Percentiles rank a stretch among this genome's conserved stretches.
These are phyloP conservation scores for Diachasmimorpha longicaudata DNA, from an alignment of 1,140 invertebrate species.

Conservation along the genomic window DNA sequence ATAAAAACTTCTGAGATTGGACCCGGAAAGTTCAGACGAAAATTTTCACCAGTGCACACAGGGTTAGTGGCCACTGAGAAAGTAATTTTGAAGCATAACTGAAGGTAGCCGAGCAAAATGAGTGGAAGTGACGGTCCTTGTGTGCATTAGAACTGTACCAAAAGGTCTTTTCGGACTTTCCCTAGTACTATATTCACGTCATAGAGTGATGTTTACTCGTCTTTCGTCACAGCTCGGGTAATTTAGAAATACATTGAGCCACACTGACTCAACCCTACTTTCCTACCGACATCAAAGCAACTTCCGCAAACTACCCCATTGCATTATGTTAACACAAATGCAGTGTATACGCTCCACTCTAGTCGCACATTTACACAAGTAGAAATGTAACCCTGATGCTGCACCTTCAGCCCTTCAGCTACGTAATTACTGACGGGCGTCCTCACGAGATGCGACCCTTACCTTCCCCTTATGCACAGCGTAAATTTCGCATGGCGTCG, in stretches of 20 bases:
- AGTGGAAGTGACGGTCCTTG: not conserved
- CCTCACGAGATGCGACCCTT: not conserved
- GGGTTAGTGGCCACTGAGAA: not conserved
- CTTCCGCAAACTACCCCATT: not conserved
- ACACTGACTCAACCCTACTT: not conserved
- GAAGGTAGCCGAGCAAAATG: not conserved
- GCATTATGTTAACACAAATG: constrained; percentile 24
- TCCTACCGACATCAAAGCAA: constrained; percentile 14
- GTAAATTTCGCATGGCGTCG: not conserved
- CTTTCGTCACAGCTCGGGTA: constrained; percentile 5
- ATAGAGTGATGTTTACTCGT: not conserved
- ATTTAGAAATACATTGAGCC: constrained; percentile 11
- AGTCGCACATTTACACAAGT: not conserved
- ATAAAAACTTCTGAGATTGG: too few relatives aligned
- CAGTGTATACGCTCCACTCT: not conserved
- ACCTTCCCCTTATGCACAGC: not conserved
- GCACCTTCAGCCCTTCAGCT: not conserved
- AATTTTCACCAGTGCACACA: too few relatives aligned
- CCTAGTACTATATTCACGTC: not conserved
- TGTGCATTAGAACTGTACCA: constrained; percentile 7
- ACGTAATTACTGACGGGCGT: not conserved
- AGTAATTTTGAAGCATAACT: not conserved
- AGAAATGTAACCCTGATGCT: not conserved
- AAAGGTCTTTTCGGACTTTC: not conserved
- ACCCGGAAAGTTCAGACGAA: too few relatives aligned